phyloP scores from a whole-genome alignment of 2,113 vertebrate genomes.

The Perca schrenkii region DNA sequence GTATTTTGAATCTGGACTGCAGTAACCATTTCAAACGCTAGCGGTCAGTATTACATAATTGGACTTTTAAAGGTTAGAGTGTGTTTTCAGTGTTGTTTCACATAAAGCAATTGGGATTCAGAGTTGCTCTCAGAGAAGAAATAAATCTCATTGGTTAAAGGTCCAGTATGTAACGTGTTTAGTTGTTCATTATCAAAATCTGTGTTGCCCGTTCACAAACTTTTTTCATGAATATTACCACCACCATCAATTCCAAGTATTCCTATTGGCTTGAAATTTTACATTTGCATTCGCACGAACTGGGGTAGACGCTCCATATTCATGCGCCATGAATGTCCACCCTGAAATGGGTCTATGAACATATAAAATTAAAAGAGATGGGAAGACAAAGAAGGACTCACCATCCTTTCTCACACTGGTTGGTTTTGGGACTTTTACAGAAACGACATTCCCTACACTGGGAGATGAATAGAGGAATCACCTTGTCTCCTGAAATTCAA shows the following conservation, averaged over 20 bases:
- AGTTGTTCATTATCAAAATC: too few species aligned
- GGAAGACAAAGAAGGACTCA: constrained; percentile 58
- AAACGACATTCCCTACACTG: constrained; percentile 87
- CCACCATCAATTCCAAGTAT: too few species aligned
- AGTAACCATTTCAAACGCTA: too few species aligned
- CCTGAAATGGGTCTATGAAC: neutral
- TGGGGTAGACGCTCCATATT: too few species aligned
- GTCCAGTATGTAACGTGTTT: neutral
- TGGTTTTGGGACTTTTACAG: constrained; percentile 86
- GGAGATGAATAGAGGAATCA: constrained; percentile 87
- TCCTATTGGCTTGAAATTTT: too few species aligned
- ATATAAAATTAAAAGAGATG: neutral
- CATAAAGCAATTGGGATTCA: neutral
- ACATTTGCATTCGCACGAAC: too few species aligned
- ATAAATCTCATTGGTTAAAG: neutral
- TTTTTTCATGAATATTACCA: too few species aligned
- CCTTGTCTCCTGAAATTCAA: constrained; percentile 86
- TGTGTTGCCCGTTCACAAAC: too few species aligned
- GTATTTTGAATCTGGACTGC: too few species aligned
- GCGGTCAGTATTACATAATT: too few species aligned
- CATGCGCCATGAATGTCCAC: neutral
- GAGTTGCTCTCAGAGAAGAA: neutral
- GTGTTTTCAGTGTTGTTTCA: neutral
- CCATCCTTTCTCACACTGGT: constrained; percentile 86
- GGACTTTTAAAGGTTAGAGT: too few species aligned